Evolutionary conservation across 2,797 vertebrate genomes (phyloP).

Genomic region (Siniperca obscura): DNA sequence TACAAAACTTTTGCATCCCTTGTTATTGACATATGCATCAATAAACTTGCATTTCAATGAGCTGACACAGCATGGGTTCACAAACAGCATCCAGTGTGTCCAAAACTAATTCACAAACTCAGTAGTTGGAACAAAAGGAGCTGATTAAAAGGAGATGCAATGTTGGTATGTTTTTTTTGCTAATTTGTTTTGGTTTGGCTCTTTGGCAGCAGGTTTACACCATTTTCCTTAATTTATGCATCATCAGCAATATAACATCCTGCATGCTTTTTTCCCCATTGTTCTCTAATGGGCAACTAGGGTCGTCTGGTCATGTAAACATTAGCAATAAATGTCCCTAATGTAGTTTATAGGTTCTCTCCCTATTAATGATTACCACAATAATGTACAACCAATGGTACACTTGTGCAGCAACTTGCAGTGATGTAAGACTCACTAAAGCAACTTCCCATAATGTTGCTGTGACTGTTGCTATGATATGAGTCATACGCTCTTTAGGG

Average conservation of each 20-base stretch:
- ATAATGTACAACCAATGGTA: background rate
- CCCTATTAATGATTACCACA: conserved; percentile 63
- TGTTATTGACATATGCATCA: background rate
- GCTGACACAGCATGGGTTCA: conserved; percentile 6
- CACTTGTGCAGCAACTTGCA: conserved; percentile 5
- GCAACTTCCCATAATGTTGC: conserved; percentile 19
- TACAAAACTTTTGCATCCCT: background rate
- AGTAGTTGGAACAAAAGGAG: conserved; percentile 48
- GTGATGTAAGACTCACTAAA: background rate
- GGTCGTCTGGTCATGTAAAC: conserved; percentile 31
- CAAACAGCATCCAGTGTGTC: conserved; percentile 11
- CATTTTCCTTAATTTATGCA: conserved; percentile 41
- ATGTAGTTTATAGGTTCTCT: conserved; percentile 20
- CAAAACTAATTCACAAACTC: conserved; percentile 16
- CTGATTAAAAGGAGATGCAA: conserved; percentile 18
- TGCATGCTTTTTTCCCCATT: conserved; percentile 27
- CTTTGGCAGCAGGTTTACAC: background rate
- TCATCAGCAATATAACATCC: conserved; percentile 43
- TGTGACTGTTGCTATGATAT: conserved; percentile 37
- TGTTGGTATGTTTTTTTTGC: background rate
- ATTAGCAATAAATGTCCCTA: conserved; percentile 45
- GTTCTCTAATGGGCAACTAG: conserved; percentile 15
- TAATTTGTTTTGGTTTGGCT: conserved; percentile 33
- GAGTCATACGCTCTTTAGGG: conserved; percentile 14
- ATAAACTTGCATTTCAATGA: conserved; percentile 24